A percentile compares a stretch with the other conserved stretches of the same genome.
Conservation (phyloP, 2,113 vertebrate genomes). For the Microcebus jonahi region DNA sequence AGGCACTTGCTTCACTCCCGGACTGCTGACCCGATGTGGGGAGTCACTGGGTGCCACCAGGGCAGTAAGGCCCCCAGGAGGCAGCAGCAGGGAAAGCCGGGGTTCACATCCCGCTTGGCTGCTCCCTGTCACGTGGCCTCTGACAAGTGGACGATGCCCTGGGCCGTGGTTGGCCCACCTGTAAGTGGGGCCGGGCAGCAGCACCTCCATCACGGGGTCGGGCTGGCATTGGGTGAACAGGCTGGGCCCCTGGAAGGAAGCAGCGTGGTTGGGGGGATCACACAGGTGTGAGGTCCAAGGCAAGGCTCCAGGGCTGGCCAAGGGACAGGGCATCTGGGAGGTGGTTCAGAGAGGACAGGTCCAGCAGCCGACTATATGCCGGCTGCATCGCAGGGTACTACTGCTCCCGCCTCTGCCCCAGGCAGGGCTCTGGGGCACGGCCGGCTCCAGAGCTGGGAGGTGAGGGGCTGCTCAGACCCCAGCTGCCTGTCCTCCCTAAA, state of each 20-base stretch:
- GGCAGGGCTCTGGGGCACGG: background rate
- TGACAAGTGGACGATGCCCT: background rate
- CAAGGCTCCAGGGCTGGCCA: background rate
- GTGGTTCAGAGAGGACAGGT: background rate
- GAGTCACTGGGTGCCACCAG: background rate
- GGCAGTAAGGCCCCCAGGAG: background rate
- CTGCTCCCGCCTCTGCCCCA: background rate
- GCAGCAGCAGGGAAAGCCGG: background rate
- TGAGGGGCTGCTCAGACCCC: background rate
- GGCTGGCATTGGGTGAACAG: background rate
- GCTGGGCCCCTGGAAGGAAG: too few species aligned
- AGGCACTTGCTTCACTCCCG: background rate
- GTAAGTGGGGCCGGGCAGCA: rapidly evolving
- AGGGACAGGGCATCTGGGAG: background rate
- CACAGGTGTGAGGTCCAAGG: background rate
- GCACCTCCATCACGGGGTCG: background rate
- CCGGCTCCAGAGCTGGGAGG: background rate
- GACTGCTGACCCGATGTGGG: background rate
- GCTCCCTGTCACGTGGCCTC: too few species aligned
- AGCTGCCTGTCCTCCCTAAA: background rate
- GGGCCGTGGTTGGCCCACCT: background rate
- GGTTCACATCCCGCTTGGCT: background rate
- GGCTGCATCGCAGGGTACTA: background rate
- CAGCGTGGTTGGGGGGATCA: background rate
- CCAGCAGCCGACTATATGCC: background rate